Conservation (phyloP, 2,888 invertebrate species). For the Zhengitettix transpicula region DNA sequence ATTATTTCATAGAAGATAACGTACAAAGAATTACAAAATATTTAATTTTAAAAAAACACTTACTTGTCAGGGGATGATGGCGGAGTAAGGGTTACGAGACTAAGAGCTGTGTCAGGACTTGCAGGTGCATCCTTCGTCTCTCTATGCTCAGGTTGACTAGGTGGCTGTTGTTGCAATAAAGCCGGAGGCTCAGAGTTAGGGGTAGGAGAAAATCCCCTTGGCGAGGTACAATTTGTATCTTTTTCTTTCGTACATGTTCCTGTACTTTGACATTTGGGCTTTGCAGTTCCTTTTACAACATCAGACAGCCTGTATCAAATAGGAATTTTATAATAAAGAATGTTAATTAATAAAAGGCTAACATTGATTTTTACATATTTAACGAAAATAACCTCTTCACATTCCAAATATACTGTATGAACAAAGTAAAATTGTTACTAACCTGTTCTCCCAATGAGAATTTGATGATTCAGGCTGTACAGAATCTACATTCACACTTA, state of each 20-base stretch:
- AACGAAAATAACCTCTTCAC: not conserved
- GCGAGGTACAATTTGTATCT: slow-evolving; percentile 12
- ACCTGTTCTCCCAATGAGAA: slow-evolving; percentile 10
- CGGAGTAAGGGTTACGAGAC: slow-evolving; percentile 35
- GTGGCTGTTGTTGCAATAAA: slow-evolving; percentile 2
- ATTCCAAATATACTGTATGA: not conserved
- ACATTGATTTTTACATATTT: not conserved
- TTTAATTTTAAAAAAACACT: slow-evolving; percentile 18
- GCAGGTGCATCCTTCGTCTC: slow-evolving; percentile 7
- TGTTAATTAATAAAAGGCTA: not conserved
- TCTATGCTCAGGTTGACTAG: not conserved
- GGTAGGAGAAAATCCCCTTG: slow-evolving; percentile 7
- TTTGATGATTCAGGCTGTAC: slow-evolving; percentile 5
- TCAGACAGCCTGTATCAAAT: slow-evolving; percentile 30
- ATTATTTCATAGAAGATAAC: not conserved
- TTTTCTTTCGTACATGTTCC: slow-evolving; percentile 23
- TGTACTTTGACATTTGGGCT: slow-evolving; percentile 25
- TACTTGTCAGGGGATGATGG: slow-evolving; percentile 45
- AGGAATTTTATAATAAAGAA: no score
- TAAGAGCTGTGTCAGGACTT: slow-evolving; percentile 12
- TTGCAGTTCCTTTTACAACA: slow-evolving; percentile 59
- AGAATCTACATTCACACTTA: slow-evolving; percentile 14
- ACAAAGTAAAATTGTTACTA: not conserved
- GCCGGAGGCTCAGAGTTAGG: not conserved
- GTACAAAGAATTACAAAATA: not conserved